Evolutionary conservation across 2,797 vertebrate species (phyloP), one percentile per base, ranked within the genome.

Genomic region (Hyperoplus immaculatus): DNA sequence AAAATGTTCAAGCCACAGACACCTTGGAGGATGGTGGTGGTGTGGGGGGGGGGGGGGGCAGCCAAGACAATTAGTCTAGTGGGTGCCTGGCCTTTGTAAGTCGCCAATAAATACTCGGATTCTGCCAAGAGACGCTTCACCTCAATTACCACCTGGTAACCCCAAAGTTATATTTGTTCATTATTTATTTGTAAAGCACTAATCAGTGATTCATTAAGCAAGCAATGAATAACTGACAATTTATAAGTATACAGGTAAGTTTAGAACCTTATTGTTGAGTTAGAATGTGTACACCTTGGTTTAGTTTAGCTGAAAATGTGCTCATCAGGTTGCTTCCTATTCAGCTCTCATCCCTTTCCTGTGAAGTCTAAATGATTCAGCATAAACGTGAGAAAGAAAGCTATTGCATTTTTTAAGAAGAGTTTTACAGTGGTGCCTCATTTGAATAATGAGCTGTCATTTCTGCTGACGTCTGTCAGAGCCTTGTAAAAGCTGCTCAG

Each of bases 381-480:
- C 69, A 73, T 49, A 36, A 84, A 82, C 69, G 73, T 39, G 36
- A 75, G 55, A 61, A 72, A 29, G 29, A 75, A 75, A 54, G 64
- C 64, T 50, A 57, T 8, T 81, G 58, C 75, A 80, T 72, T 78
- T 77, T 55, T 62, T 64, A 81, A 70, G 67, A 71, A 57, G 68
- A 76, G 54, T 79, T 80, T 64, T 75, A 72, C 67, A 72, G 66
- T 12, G 49, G 69, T 75, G 46, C n/a, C 49, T 75, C 49, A 54
- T 70, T 74, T 64, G 61, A 88, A 89, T 77, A 88, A 85, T 84
- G 72, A 79, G 75, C 84, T 81, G 78, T 84, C 64, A 61, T 75
- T 85, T 83, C 56, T 79, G 72, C 76, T 82, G 76, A 83, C 13
- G 10, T 80, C 73, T 84, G 50, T 82, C 80, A 74, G 57, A 72